Evolutionary conservation across 2,888 invertebrate species (phyloP).

Genomic region (Macaria liturata): DNA sequence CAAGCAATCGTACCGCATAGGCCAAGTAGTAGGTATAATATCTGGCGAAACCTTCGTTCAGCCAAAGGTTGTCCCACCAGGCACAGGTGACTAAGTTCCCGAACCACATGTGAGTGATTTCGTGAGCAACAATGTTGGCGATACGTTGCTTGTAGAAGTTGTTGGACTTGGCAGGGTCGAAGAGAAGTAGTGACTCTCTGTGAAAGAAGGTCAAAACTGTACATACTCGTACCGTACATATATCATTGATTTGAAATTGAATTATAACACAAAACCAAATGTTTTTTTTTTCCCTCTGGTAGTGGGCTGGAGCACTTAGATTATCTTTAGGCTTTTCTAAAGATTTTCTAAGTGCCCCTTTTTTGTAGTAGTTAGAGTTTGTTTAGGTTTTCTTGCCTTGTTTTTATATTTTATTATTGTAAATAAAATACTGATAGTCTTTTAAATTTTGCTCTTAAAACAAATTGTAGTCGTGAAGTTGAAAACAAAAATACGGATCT

Average conservation of each 20-base stretch:
- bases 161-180: constrained; percentile 70
- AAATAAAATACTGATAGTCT: no score
- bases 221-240: neutral
- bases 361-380: no score
- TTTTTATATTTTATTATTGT: no score
- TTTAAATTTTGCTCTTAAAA: no score
- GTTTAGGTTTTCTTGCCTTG: no score
- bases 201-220: constrained; percentile 7
- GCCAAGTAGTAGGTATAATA: constrained; percentile 88
- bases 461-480: no score
- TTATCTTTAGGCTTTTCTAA: no score
- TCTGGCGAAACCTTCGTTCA: constrained; percentile 87
- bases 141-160: constrained; percentile 85
- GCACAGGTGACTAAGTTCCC: constrained; percentile 89
- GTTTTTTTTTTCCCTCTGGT: no score
- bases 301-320: no score
- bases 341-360: no score
- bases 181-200: constrained; percentile 85
- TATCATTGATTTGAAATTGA: no score
- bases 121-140: constrained; percentile 88
- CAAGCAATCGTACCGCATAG: constrained; percentile 57
- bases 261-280: no score
- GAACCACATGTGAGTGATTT: constrained; percentile 93
- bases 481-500: neutral
- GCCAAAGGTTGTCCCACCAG: constrained; percentile 90